A percentile compares a stretch with the other conserved stretches of the same genome.
Evolutionary conservation across 35 echinoderm and acorn worm species (phyloP).

Genomic region (Strongylocentrotus purpuratus): DNA sequence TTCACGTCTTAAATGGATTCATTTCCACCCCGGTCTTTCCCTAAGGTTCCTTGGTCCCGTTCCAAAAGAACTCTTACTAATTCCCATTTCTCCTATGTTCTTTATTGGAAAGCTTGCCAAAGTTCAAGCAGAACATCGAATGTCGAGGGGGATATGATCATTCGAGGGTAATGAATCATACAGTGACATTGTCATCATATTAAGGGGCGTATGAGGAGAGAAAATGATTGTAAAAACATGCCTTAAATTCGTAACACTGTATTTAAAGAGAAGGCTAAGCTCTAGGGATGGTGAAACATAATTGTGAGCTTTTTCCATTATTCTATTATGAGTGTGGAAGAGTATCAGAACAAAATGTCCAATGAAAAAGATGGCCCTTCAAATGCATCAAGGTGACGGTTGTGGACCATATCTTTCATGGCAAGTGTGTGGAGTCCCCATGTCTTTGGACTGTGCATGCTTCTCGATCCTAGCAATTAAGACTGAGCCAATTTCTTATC

Average conservation of each 20-base stretch:
- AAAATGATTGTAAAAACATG: neutral
- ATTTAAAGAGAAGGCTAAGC: too few relatives aligned
- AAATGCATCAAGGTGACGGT: too few relatives aligned
- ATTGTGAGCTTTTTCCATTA: too few relatives aligned
- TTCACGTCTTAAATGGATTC: neutral
- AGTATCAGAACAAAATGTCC: too few relatives aligned
- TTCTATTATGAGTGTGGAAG: too few relatives aligned
- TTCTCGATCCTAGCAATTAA: too few relatives aligned
- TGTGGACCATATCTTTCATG: too few relatives aligned
- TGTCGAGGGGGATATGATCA: neutral
- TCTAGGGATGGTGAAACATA: too few relatives aligned
- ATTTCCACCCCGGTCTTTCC: neutral
- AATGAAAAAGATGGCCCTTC: too few relatives aligned
- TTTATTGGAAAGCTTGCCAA: neutral
- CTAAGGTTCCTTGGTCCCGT: neutral
- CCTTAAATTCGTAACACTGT: neutral
- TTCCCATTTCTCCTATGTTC: neutral
- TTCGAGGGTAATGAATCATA: neutral
- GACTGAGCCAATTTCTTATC: too few relatives aligned
- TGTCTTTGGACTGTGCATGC: too few relatives aligned
- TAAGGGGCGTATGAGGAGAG: neutral
- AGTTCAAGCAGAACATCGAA: neutral
- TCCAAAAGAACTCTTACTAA: neutral
- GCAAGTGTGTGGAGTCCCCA: too few relatives aligned
- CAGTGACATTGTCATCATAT: neutral